Evolutionary conservation across 2,113 vertebrate species (phyloP).

Genomic region (Apodemus sylvaticus): DNA sequence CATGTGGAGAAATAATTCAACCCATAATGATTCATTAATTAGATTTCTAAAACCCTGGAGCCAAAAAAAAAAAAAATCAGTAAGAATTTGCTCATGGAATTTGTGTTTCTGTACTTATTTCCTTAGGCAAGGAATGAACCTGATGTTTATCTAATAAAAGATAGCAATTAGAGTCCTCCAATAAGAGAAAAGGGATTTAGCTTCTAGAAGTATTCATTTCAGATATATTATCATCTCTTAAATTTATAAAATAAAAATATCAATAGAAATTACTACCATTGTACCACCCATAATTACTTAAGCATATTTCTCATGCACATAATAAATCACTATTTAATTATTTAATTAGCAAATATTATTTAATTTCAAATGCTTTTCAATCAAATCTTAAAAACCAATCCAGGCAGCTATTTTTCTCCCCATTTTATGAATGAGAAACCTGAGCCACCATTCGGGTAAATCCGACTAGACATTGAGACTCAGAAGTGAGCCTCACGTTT

Average conservation of each 20-base stretch:
- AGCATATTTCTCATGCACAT: neutral
- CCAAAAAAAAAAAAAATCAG: neutral
- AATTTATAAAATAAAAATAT: neutral
- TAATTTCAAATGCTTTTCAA: neutral
- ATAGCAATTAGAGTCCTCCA: neutral
- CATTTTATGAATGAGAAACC: neutral
- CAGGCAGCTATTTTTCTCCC: neutral
- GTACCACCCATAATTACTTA: neutral
- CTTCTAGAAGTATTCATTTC: neutral
- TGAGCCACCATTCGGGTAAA: neutral
- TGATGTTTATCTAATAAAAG: neutral
- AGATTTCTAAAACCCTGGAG: neutral
- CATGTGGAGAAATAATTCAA: neutral
- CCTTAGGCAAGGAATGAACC: neutral
- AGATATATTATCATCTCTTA: neutral
- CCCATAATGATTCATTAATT: neutral
- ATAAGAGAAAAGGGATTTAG: neutral
- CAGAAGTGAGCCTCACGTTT: neutral
- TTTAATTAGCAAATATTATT: neutral
- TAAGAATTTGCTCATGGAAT: neutral
- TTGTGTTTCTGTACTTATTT: neutral
- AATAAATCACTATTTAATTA: neutral
- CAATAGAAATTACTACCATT: neutral
- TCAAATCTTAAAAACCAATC: neutral
- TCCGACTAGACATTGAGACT: too few relatives aligned